Percentiles rank a stretch among this genome's conserved stretches.
Conservation (phyloP, 1,140 invertebrate genomes). For the Tribolium madens region DNA sequence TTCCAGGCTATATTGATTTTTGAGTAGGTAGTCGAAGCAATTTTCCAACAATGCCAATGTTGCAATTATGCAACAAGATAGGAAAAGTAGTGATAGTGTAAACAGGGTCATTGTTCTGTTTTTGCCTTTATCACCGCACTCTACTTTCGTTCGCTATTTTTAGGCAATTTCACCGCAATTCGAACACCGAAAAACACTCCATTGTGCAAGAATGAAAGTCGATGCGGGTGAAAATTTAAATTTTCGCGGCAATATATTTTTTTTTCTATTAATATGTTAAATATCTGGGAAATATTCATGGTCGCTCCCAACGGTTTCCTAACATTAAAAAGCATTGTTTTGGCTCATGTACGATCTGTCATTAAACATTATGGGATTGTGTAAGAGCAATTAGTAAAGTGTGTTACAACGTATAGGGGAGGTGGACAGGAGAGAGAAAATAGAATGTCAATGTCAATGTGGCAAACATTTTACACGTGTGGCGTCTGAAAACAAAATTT, state of each 20-base stretch:
- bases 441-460: conserved; percentile 38
- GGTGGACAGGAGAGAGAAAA: background rate
- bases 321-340: conserved; percentile 38
- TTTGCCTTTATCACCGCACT: conserved; percentile 3
- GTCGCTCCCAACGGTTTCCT: conserved; percentile 47
- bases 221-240: background rate
- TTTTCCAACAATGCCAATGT: conserved; percentile 32
- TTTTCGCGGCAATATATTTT: background rate
- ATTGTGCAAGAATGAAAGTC: conserved; percentile 20
- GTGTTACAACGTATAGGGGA: conserved; percentile 26
- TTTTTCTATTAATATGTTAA: background rate
- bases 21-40: too few species aligned
- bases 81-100: conserved; percentile 28
- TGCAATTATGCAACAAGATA: conserved; percentile 15
- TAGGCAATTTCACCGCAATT: conserved; percentile 21
- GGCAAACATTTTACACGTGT: conserved; percentile 6
- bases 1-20: background rate
- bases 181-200: conserved; percentile 10
- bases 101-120: conserved; percentile 28
- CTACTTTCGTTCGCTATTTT: conserved; percentile 10
- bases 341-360: conserved; percentile 1
- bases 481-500: background rate
- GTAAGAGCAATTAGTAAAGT: conserved; percentile 3
- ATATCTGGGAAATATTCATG: conserved; percentile 46
- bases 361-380: background rate